Evolutionary conservation across 2,113 vertebrate species (phyloP), one percentile per base, ranked within the genome.

Genomic region (Gobiocypris rarus): DNA sequence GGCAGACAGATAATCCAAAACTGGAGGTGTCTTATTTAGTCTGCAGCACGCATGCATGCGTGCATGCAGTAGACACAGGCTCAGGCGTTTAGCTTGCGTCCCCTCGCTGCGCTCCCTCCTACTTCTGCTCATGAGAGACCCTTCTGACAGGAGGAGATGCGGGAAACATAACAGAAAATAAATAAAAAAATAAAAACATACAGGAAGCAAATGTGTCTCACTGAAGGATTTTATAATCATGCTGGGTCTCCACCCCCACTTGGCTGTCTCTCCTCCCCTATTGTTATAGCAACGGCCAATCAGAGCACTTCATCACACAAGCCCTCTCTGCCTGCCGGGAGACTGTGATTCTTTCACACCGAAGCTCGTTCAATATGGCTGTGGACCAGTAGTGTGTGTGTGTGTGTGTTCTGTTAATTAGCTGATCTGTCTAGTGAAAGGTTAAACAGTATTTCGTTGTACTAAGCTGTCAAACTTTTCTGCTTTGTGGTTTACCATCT

Each of bases 231-330:
- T 93, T 93, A 94, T 94, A 93, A 91, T 86, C 89, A 90, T 82
- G 61, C 86, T 58, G 48, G 58, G 65, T 83, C 92, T 92, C 94
- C 94, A 88, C 93, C 87, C 88, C 85, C 85, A 82, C 87, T 83
- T 87, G 75, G 38, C 45, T 81, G 75, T 73, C 31, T 82, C 80
- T 89, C 92, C 91, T 78, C 94, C 94, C 86, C 79, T 77, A 91
- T 95, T 92, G 94, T 75, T 89, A 94, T 93, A 92, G 93, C 88
- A 93, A 95, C 89, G 24, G 48, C 94, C 94, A 93, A 95, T 94
- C 84, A 38, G 45, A 45, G 45, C 45, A 41, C 45, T 5, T 82
- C 83, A 88, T 71, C 34, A 69, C 80, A 70, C 89, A 75, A 85
- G 88, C 87, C 88, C 80, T 82, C 83, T 79, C 67, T 89, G 89